These are phyloP conservation scores for Machimus rusticus DNA, from an alignment of 2,888 invertebrate genomes.

Conservation along the genomic window DNA sequence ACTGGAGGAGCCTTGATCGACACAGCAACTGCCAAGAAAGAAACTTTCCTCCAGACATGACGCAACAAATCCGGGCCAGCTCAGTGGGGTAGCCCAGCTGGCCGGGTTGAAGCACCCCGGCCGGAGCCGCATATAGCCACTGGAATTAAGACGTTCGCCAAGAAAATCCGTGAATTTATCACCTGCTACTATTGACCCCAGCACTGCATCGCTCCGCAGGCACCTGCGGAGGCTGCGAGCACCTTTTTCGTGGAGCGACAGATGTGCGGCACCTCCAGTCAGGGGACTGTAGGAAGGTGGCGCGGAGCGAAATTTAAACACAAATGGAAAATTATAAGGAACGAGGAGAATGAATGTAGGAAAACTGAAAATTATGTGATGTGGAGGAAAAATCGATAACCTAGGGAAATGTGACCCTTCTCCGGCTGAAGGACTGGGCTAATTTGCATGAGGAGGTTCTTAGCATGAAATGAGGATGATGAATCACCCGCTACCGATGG, in stretches of 20 bases:
- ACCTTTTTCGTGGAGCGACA: neutral
- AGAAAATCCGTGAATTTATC: neutral
- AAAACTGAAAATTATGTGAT: slow-evolving; percentile 9
- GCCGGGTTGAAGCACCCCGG: neutral
- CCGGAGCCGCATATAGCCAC: neutral
- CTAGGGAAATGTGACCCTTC: slow-evolving; percentile 5
- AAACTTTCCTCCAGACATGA: slow-evolving; percentile 4
- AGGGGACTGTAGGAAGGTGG: neutral
- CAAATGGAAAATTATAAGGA: neutral
- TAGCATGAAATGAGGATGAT: slow-evolving; percentile 17
- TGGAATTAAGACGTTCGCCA: neutral
- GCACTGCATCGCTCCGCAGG: neutral
- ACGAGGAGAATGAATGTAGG: neutral
- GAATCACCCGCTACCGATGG: slow-evolving; percentile 10
- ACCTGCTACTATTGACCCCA: slow-evolving; percentile 26
- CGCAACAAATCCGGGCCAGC: slow-evolving; percentile 7
- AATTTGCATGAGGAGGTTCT: neutral
- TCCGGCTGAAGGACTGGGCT: neutral
- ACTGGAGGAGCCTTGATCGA: neutral
- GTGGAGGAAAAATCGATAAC: slow-evolving; percentile 32
- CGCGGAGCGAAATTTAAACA: neutral
- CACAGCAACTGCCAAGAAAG: neutral
- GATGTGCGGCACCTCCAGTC: neutral
- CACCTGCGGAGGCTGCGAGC: neutral
- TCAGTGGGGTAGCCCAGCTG: neutral